phyloP scores from a whole-genome alignment of 2,888 invertebrate species.

The Eupeodes luniger region DNA sequence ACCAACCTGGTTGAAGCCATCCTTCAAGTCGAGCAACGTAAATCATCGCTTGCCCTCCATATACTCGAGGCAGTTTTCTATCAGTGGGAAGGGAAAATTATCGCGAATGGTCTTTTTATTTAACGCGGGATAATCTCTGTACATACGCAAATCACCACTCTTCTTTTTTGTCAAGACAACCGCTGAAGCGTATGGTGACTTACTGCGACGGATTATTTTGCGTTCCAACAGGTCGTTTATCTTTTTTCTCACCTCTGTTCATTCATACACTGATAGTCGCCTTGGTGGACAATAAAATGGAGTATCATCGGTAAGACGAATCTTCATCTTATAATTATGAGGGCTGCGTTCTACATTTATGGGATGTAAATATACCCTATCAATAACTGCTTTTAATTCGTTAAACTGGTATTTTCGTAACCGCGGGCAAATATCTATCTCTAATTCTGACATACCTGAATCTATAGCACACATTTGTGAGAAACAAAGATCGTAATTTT shows the following conservation, averaged over 20 bases:
- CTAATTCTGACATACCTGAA: too few species aligned
- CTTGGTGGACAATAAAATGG: background rate
- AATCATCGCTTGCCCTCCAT: slow-evolving; percentile 72
- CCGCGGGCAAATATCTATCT: background rate
- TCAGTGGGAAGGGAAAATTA: slow-evolving; percentile 53
- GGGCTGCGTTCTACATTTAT: slow-evolving; percentile 9
- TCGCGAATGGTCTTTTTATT: slow-evolving; percentile 59
- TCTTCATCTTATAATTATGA: background rate
- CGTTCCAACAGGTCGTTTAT: slow-evolving; percentile 56
- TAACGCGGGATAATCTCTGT: slow-evolving; percentile 46
- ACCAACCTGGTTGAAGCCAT: slow-evolving; percentile 61
- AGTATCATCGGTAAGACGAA: too few species aligned
- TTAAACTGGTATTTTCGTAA: background rate
- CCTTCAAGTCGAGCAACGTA: slow-evolving; percentile 59
- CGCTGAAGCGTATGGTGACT: slow-evolving; percentile 68
- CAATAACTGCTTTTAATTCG: background rate
- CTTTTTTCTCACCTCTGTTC: slow-evolving; percentile 52
- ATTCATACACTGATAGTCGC: slow-evolving; percentile 19
- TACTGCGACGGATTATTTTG: slow-evolving; percentile 58
- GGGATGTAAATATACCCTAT: background rate
- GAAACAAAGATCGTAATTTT: too few species aligned
- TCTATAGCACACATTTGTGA: too few species aligned
- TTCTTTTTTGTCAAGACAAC: slow-evolving; percentile 61
- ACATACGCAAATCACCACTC: slow-evolving; percentile 38
- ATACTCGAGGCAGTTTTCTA: slow-evolving; percentile 38